Conservation (phyloP, 2,797 vertebrate species). For the Anguilla obscura region DNA sequence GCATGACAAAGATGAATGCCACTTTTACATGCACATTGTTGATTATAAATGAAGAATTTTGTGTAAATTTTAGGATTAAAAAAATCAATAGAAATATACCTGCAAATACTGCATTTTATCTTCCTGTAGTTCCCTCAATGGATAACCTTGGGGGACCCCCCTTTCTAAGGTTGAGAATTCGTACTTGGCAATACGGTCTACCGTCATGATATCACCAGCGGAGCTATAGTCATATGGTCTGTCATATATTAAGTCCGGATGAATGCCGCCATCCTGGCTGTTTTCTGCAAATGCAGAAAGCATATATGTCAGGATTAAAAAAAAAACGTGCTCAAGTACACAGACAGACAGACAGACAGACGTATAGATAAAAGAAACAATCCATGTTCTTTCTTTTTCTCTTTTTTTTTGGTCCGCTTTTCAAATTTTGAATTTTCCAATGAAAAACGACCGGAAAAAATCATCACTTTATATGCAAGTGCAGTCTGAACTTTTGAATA, state of each 20-base stretch:
- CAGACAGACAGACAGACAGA: slow-evolving; percentile 70
- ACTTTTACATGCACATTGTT: slow-evolving; percentile 69
- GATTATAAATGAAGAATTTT: slow-evolving; percentile 53
- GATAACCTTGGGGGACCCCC: slow-evolving; percentile 81
- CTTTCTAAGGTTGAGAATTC: slow-evolving; percentile 88
- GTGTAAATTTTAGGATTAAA: slow-evolving; percentile 65
- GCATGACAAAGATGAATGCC: slow-evolving; percentile 54
- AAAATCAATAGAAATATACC: slow-evolving; percentile 83
- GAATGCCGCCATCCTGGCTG: slow-evolving; percentile 84
- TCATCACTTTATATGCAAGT: background rate
- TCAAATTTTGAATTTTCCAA: slow-evolving; percentile 27
- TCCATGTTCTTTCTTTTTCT: slow-evolving; percentile 62
- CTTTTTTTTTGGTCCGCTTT: slow-evolving; percentile 41
- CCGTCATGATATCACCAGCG: slow-evolving; percentile 78
- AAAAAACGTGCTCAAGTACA: slow-evolving; percentile 68
- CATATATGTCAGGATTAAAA: slow-evolving; percentile 80
- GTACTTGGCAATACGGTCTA: slow-evolving; percentile 87
- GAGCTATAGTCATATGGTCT: slow-evolving; percentile 84
- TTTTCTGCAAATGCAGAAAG: slow-evolving; percentile 82
- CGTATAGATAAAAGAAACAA: slow-evolving; percentile 72
- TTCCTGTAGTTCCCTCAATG: slow-evolving; percentile 81
- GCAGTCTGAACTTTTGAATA: background rate
- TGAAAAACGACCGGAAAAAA: background rate
- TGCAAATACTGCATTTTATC: slow-evolving; percentile 97
- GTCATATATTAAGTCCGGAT: slow-evolving; percentile 84